Conservation (phyloP, 2,797 vertebrate genomes). For the Crenichthys baileyi region DNA sequence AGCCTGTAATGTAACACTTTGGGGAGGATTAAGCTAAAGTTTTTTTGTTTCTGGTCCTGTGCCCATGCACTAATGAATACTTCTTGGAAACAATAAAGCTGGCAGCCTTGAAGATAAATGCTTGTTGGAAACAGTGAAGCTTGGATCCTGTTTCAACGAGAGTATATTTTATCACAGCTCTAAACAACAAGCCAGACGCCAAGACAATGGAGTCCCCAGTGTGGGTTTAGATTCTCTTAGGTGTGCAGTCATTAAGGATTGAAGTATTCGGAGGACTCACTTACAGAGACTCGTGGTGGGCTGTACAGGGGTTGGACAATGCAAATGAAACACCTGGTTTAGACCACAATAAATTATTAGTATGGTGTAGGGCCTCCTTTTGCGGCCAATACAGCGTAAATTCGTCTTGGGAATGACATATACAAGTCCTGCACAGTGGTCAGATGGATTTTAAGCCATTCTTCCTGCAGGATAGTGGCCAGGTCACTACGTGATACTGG, state of each 20-base stretch:
- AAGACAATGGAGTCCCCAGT: background rate
- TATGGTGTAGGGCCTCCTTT: too few relatives aligned
- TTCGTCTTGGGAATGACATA: too few relatives aligned
- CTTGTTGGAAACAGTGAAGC: background rate
- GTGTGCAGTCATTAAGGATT: background rate
- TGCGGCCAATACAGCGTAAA: too few relatives aligned
- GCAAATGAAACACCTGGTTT: too few relatives aligned
- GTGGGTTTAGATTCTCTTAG: constrained; percentile 1
- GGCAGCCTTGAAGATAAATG: background rate
- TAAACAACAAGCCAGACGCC: constrained; percentile 6
- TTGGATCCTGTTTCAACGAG: background rate
- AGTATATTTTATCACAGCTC: constrained; percentile 2
- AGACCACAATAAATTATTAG: too few relatives aligned
- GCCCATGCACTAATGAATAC: background rate
- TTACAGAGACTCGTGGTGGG: too few relatives aligned
- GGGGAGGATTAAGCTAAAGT: background rate
- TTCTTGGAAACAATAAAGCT: background rate
- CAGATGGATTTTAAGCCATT: too few relatives aligned
- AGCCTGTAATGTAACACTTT: constrained; percentile 2
- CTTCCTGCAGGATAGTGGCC: too few relatives aligned
- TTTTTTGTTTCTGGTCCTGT: constrained; percentile 7
- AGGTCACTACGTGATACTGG: too few relatives aligned
- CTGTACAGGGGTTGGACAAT: too few relatives aligned
- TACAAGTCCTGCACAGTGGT: too few relatives aligned
- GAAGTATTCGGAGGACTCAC: background rate